Percentiles rank a stretch among this genome's conserved stretches.
Conservation (phyloP, 2,888 invertebrate species). For the Euclidia mi region DNA sequence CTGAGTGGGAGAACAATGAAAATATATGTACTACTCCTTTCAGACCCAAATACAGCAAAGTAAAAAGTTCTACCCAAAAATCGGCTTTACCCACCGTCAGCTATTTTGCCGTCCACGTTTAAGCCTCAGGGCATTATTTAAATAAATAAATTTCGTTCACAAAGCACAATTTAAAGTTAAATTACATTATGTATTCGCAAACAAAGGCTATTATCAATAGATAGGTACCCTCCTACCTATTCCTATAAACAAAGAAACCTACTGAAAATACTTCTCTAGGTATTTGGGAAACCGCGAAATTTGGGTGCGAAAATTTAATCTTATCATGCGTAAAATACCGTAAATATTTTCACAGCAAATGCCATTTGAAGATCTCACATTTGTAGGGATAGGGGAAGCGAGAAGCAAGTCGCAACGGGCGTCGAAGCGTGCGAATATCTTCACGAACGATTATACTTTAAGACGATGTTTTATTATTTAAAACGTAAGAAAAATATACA, state of each 20-base stretch:
- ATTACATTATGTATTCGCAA: not conserved
- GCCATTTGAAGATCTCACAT: conserved; percentile 30
- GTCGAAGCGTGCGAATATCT: conserved; percentile 27
- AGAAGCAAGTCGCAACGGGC: conserved; percentile 24
- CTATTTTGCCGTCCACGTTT: no score
- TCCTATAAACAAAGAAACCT: not conserved
- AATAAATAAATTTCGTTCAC: no score
- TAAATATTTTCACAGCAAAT: conserved; percentile 37
- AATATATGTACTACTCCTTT: no score
- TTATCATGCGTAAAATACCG: conserved; percentile 19
- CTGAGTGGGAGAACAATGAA: no score
- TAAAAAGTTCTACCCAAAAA: no score
- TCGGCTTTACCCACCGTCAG: no score
- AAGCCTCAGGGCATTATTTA: no score
- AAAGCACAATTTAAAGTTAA: no score
- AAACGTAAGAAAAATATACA: no score
- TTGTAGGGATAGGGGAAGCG: conserved; percentile 31
- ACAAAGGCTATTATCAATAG: no score
- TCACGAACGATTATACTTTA: conserved; percentile 25
- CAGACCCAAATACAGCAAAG: no score
- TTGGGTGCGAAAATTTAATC: conserved; percentile 18
- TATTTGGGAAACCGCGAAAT: conserved; percentile 13
- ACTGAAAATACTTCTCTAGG: conserved; percentile 5
- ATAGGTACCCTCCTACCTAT: not conserved
- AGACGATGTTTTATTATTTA: not conserved